A percentile compares a stretch with the other conserved stretches of the same genome.
Evolutionary conservation across 2,888 invertebrate species (phyloP).

Genomic region (Hirtodrosophila alboralis): DNA sequence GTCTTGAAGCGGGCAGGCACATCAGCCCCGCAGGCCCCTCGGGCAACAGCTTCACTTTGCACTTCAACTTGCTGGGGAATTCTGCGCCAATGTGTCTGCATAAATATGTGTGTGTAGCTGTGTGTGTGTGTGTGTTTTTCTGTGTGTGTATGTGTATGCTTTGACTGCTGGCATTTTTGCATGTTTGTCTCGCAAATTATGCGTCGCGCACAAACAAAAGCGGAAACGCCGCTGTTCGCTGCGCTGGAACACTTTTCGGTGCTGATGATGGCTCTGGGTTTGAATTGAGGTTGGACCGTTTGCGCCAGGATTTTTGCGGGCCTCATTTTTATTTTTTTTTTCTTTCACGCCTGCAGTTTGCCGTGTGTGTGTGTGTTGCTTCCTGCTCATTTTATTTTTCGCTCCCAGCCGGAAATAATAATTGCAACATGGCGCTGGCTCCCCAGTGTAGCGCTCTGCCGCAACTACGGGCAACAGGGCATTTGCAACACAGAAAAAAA

Average conservation of each 20-base stretch:
- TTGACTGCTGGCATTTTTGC: slow-evolving; percentile 74
- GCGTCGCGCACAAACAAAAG: slow-evolving; percentile 77
- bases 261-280: slow-evolving; percentile 46
- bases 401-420: slow-evolving; percentile 76
- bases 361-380: slow-evolving; percentile 53
- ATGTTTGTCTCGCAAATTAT: slow-evolving; percentile 78
- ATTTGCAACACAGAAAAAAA: slow-evolving; percentile 46
- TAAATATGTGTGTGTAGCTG: slow-evolving; percentile 20
- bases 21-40: no score
- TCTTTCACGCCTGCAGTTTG: slow-evolving; percentile 50
- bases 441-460: slow-evolving; percentile 40
- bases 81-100: slow-evolving; percentile 61
- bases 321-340: slow-evolving; percentile 33
- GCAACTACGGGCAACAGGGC: slow-evolving; percentile 38
- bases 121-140: slow-evolving; percentile 7
- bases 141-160: slow-evolving; percentile 27
- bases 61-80: slow-evolving; percentile 64
- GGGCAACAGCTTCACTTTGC: slow-evolving; percentile 61
- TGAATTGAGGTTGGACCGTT: slow-evolving; percentile 34
- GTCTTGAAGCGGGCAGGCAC: slow-evolving; percentile 69
- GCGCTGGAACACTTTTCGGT: slow-evolving; percentile 46
- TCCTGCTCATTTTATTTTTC: slow-evolving; percentile 77
- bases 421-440: slow-evolving; percentile 72
- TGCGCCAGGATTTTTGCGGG: slow-evolving; percentile 13
- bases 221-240: slow-evolving; percentile 56